These are phyloP conservation scores for Lepidocyrtoides sp. DNA, from an alignment of 2,888 invertebrate species.

Conservation along the genomic window DNA sequence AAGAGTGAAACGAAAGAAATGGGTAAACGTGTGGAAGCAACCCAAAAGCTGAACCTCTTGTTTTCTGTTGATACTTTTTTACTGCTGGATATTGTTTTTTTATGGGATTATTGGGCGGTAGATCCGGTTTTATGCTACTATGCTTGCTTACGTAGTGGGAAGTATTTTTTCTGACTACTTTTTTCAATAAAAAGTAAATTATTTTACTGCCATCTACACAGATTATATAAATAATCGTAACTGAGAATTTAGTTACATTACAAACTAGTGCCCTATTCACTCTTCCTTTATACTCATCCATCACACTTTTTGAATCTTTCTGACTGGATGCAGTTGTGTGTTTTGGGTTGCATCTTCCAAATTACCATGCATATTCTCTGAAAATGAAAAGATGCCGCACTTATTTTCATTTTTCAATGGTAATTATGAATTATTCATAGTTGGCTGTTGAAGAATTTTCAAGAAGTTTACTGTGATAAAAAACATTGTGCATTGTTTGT, in stretches of 20 bases:
- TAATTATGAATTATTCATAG: constrained; percentile 75
- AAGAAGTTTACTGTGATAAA: not conserved
- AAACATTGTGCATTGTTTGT: constrained; percentile 39
- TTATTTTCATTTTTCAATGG: constrained; percentile 65
- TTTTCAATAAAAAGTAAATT: not conserved
- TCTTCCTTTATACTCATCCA: not conserved
- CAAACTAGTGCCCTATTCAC: not conserved
- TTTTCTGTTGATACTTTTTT: not conserved
- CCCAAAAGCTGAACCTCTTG: constrained; percentile 23
- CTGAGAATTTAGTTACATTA: not conserved
- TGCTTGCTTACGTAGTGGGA: not conserved
- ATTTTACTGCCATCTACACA: not conserved
- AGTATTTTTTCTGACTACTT: not conserved
- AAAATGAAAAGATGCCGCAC: constrained; percentile 33
- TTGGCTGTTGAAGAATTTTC: constrained; percentile 28
- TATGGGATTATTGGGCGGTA: not conserved
- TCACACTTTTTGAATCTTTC: not conserved
- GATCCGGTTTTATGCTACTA: not conserved
- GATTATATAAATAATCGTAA: not conserved
- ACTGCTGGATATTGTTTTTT: not conserved
- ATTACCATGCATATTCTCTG: not conserved
- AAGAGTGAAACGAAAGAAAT: constrained; percentile 33
- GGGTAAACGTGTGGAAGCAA: constrained; percentile 8
- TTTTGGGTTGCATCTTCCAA: not conserved
- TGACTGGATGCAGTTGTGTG: not conserved